Percentiles rank a stretch among this genome's conserved stretches.
These are phyloP conservation scores for Ochropleura plecta DNA, from an alignment of 2,888 invertebrate species.

Conservation along the genomic window DNA sequence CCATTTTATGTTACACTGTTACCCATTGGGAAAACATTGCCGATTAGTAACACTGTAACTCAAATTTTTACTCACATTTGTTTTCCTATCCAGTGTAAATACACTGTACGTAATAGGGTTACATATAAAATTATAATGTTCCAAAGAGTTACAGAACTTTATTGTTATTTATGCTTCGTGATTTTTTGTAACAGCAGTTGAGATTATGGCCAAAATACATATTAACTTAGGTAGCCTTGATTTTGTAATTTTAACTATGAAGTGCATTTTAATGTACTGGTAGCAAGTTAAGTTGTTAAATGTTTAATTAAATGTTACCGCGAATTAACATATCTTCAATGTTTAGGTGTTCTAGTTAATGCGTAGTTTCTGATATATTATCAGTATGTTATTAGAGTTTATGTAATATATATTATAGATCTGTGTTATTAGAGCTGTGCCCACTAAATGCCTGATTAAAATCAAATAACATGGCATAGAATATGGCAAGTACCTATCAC, in stretches of 20 bases:
- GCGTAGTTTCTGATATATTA: neutral
- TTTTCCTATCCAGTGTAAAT: no score
- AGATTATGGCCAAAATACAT: neutral
- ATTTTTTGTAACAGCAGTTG: neutral
- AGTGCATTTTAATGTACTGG: neutral
- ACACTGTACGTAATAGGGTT: no score
- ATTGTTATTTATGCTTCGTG: neutral
- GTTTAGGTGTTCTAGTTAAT: neutral
- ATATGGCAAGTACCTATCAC: neutral
- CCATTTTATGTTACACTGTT: no score
- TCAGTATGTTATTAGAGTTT: constrained; percentile 1
- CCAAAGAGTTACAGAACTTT: no score
- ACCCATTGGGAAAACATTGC: no score
- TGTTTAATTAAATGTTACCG: neutral
- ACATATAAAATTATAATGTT: no score
- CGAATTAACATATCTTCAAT: constrained; percentile 21
- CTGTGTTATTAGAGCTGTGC: neutral
- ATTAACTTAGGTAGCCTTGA: neutral
- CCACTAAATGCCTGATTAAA: neutral
- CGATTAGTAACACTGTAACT: no score
- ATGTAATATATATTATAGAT: neutral
- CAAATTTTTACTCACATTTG: no score
- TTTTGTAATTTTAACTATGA: neutral
- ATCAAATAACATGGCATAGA: neutral
- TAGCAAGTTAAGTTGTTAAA: neutral